Conservation (phyloP, 2,888 invertebrate species). For the Hyalella azteca region DNA sequence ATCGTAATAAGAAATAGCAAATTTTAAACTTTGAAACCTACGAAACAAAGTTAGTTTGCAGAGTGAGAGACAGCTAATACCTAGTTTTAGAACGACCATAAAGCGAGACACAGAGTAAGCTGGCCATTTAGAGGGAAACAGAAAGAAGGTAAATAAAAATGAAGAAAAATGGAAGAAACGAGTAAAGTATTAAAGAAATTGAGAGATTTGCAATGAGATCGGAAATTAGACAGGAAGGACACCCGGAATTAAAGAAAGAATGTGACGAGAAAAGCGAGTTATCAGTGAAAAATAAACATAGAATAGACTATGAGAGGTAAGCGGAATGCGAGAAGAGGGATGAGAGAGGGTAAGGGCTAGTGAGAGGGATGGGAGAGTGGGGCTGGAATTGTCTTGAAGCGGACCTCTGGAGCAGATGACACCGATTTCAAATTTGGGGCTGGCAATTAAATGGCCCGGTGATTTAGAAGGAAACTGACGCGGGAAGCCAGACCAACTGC, state of each 20-base stretch:
- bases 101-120: background rate
- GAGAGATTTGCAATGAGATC: background rate
- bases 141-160: background rate
- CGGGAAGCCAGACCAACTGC: background rate
- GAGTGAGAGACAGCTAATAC: too few relatives aligned
- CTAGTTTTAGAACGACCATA: too few relatives aligned
- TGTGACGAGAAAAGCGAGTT: background rate
- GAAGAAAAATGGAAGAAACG: background rate
- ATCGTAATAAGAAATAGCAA: too few relatives aligned
- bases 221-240: background rate
- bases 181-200: background rate
- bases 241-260: background rate
- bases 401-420: constrained; percentile 3
- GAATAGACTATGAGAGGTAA: background rate
- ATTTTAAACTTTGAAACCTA: too few relatives aligned
- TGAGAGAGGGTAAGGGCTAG: background rate
- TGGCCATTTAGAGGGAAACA: background rate
- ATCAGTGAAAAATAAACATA: background rate
- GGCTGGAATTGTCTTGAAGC: background rate
- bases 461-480: constrained; percentile 9
- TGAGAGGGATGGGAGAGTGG: background rate
- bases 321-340: background rate
- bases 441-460: constrained; percentile 17
- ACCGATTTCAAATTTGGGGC: constrained; percentile 35
- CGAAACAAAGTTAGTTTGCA: too few relatives aligned